Conservation (phyloP, 1,140 invertebrate genomes). For the Hylaeus anthracinus region DNA sequence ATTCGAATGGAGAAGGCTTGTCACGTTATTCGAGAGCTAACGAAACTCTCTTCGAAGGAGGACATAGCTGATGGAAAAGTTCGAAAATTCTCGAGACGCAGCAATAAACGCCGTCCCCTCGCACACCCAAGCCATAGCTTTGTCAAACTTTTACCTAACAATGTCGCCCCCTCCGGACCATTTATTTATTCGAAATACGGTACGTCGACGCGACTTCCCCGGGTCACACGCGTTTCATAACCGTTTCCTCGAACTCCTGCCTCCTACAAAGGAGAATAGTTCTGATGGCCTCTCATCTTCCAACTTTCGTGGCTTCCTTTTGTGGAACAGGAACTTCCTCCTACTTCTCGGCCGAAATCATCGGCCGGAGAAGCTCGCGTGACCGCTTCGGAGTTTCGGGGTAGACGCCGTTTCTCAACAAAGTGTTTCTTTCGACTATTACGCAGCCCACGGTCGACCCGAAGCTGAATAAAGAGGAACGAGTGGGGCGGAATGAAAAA, state of each 20-base stretch:
- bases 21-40: too few relatives aligned
- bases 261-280: constrained; percentile 6
- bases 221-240: background rate
- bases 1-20: too few relatives aligned
- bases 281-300: background rate
- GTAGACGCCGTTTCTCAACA: constrained; percentile 21
- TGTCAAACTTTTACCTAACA: background rate
- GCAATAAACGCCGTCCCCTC: background rate
- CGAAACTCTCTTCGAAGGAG: background rate
- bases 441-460: background rate
- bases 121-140: too few relatives aligned
- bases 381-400: constrained; percentile 4
- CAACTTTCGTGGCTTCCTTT: constrained; percentile 50
- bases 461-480: constrained; percentile 1
- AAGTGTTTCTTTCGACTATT: constrained; percentile 42
- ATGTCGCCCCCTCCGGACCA: background rate
- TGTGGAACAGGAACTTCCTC: constrained; percentile 48
- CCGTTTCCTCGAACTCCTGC: background rate
- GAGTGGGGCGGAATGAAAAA: background rate
- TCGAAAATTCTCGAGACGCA: background rate
- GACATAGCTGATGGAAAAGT: background rate
- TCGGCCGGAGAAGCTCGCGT: constrained; percentile 54
- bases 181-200: background rate
- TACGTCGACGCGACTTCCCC: background rate
- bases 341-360: constrained; percentile 58